Evolutionary conservation across 1,140 invertebrate species (phyloP).

Genomic region (Proales similis): DNA sequence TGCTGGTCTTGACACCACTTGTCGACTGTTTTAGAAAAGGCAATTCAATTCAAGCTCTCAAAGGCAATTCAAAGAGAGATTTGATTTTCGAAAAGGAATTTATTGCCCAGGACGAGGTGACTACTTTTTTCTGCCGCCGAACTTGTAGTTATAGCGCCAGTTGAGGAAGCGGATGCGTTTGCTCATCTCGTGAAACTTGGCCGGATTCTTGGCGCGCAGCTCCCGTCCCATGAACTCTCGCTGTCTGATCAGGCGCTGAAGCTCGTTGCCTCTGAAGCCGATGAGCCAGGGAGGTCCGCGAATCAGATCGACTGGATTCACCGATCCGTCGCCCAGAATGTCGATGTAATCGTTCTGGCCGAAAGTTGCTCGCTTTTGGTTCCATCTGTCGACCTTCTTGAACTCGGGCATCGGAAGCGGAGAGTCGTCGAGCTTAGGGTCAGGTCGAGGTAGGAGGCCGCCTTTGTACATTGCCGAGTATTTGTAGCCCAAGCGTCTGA

Average conservation of each 20-base stretch:
- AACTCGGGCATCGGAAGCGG: constrained; percentile 60
- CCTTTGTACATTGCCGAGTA: constrained; percentile 27
- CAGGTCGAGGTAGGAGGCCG: constrained; percentile 23
- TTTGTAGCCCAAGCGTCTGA: constrained; percentile 17
- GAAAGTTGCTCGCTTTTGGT: constrained; percentile 67
- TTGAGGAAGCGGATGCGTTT: constrained; percentile 10
- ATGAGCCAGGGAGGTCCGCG: constrained; percentile 75
- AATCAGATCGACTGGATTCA: constrained; percentile 73
- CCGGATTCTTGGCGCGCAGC: constrained; percentile 24
- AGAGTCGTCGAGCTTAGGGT: constrained; percentile 2
- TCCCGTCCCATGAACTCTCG: constrained; percentile 42
- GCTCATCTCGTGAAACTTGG: constrained; percentile 9
- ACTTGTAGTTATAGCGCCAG: constrained; percentile 36
- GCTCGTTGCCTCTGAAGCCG: constrained; percentile 76
- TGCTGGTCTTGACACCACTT: too few species aligned
- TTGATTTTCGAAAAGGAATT: too few species aligned
- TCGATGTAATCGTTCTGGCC: constrained; percentile 94
- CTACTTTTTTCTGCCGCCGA: constrained; percentile 32
- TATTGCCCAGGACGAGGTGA: too few species aligned
- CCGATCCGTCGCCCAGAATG: constrained; percentile 71
- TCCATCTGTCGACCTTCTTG: constrained; percentile 66
- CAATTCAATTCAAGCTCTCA: too few species aligned
- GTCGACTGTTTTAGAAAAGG: too few species aligned
- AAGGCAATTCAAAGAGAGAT: too few species aligned
- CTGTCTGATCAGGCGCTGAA: constrained; percentile 43